Evolutionary conservation across 2,113 vertebrate genomes (phyloP).

Genomic region (Cheilinus undulatus): DNA sequence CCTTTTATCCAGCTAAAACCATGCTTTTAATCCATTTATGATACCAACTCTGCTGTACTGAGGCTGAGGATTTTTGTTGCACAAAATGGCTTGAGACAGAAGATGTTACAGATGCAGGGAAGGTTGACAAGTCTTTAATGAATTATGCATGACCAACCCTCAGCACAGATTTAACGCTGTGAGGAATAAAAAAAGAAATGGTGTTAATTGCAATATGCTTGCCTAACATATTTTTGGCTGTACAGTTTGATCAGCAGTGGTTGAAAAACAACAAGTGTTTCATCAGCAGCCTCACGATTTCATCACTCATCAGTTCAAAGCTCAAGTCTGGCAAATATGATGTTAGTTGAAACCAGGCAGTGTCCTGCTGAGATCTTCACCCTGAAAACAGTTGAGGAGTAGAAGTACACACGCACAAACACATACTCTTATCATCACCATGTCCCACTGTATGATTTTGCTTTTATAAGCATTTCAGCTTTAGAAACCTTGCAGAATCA

Average conservation of each 20-base stretch:
- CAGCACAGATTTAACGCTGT: constrained; percentile 9
- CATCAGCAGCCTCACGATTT: constrained; percentile 50
- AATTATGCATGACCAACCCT: constrained; percentile 41
- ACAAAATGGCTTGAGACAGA: not conserved
- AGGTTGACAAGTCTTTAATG: constrained; percentile 4
- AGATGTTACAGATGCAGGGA: constrained; percentile 2
- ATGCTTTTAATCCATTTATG: not conserved
- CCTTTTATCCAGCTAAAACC: not conserved
- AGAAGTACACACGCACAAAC: not conserved
- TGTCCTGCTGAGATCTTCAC: constrained; percentile 21
- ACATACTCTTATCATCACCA: not conserved
- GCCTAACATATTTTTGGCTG: constrained; percentile 6
- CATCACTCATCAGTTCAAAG: constrained; percentile 47
- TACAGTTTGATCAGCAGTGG: constrained; percentile 40
- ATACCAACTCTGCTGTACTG: no score
- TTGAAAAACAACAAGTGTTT: constrained; percentile 50
- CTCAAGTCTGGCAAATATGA: constrained; percentile 25
- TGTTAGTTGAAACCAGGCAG: constrained; percentile 4
- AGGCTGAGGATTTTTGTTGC: no score
- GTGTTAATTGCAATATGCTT: constrained; percentile 19
- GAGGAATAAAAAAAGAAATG: not conserved
- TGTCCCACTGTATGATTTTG: not conserved
- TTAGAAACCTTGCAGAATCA: not conserved
- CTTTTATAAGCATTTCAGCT: constrained; percentile 5
- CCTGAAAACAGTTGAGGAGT: no score